Evolutionary conservation across 1,140 invertebrate species (phyloP).

Genomic region (Drosophila orosa): DNA sequence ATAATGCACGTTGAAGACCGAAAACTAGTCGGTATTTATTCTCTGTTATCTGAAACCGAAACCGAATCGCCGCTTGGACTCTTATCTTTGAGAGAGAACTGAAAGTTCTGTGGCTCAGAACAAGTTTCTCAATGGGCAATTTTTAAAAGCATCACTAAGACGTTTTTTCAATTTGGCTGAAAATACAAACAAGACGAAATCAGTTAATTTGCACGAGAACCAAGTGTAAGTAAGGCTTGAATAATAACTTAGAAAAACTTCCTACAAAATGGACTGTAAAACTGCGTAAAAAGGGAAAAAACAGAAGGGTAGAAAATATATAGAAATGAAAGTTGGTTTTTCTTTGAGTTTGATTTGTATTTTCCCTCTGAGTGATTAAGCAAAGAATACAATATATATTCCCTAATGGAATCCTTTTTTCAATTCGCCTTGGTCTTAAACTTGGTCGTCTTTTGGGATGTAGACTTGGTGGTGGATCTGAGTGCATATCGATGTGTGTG

Average conservation of each 20-base stretch:
- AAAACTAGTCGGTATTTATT: slow-evolving; percentile 43
- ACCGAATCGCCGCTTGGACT: slow-evolving; percentile 45
- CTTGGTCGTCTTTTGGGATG: slow-evolving; percentile 34
- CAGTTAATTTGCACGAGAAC: slow-evolving; percentile 49
- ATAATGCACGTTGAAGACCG: slow-evolving; percentile 70
- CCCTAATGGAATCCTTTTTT: slow-evolving; percentile 56
- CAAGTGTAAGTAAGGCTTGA: slow-evolving; percentile 19
- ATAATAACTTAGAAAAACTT: slow-evolving; percentile 47
- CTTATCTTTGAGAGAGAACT: slow-evolving; percentile 15
- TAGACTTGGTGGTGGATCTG: slow-evolving; percentile 21
- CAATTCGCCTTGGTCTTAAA: slow-evolving; percentile 25
- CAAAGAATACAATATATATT: slow-evolving; percentile 37
- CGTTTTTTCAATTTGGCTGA: slow-evolving; percentile 84
- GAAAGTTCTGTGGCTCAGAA: slow-evolving; percentile 57
- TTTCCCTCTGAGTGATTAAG: slow-evolving; percentile 33
- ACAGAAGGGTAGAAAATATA: slow-evolving; percentile 43
- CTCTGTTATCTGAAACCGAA: slow-evolving; percentile 64
- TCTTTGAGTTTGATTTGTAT: slow-evolving; percentile 50
- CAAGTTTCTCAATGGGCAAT: slow-evolving; percentile 81
- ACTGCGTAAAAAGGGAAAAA: slow-evolving; percentile 43
- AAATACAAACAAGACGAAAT: slow-evolving; percentile 76
- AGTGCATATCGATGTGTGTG: slow-evolving; percentile 13
- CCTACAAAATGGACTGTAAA: slow-evolving; percentile 53
- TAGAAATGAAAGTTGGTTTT: slow-evolving; percentile 32
- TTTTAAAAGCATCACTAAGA: slow-evolving; percentile 83